Evolutionary conservation across 2,888 invertebrate species (phyloP).

Genomic region (Patella pellucida): DNA sequence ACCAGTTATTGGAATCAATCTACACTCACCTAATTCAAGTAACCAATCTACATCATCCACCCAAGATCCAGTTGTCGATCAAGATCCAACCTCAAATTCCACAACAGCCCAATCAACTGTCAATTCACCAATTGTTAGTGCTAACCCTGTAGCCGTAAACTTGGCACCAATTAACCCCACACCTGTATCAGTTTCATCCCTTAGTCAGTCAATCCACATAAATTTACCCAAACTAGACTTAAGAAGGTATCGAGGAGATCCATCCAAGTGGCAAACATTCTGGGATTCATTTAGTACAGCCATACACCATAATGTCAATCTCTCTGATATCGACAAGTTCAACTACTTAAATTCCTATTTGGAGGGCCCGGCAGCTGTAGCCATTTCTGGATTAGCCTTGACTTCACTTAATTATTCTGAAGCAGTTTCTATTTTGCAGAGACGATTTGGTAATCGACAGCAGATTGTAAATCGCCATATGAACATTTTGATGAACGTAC

Average conservation of each 20-base stretch:
- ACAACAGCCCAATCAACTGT: no score
- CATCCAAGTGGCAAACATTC: background rate
- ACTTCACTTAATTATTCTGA: background rate
- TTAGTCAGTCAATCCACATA: background rate
- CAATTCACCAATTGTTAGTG: no score
- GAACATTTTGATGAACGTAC: background rate
- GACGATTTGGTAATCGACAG: background rate
- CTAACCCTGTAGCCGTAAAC: no score
- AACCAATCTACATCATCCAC: no score
- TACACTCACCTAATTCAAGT: background rate
- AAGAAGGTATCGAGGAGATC: background rate
- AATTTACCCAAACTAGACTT: background rate
- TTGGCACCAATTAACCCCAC: no score
- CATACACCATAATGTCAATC: background rate
- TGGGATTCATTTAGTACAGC: conserved; percentile 2
- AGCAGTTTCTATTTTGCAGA: background rate
- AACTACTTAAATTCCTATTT: background rate
- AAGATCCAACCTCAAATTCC: no score
- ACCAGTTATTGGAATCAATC: background rate
- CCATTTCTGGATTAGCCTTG: background rate
- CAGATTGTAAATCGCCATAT: background rate
- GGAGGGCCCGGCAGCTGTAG: background rate
- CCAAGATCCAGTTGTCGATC: no score
- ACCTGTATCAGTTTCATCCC: no score
- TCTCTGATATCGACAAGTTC: conserved; percentile 5